Base-by-base conservation (phyloP, 2,113 vertebrate genomes). In the Pseudorasbora parva region DNA sequence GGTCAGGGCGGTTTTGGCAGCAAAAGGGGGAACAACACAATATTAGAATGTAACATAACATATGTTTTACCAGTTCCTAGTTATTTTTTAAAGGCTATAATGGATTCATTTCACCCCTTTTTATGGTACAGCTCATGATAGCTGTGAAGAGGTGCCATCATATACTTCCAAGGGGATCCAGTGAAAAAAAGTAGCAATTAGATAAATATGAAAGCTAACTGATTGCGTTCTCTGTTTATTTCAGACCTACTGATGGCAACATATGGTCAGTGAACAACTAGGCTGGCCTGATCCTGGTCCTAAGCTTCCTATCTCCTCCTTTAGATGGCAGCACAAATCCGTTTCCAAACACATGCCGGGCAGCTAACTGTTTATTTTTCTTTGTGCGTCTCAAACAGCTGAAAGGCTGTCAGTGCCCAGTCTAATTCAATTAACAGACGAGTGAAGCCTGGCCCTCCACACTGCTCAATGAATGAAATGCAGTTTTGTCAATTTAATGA, bases 361-460 rank as follows among this genome's bases (percentile, higher is more conserved):
- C 25, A 4, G 8, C 30, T 14, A 62, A 69, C 19, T 0, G 23
- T 66, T 66, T 49, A 49, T 80, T 80, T 49, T 49, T 57, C 8
- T 25, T 33, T 27, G 45, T 8, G 41, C 5, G 14, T 59, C 54
- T 77, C 49, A 54, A 7, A 78, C 33, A 49, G 73, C 78, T 57
- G 59, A 75, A 60, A 79, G 37, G 30, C 74, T 66, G 56, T 71
- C 62, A 73, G 19, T 56, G 69, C 71, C n/a, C 76, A 57, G 59
- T 57, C 54, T 83, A 62, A 86, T 83, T 83, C 54, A 82, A 73
- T 82, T 86, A 86, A 56, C 68, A 72, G 69, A 62, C 43, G 33
- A 77, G 10, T 49, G 56, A 30, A 78, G 56, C 71, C n/a, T 74
- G 57, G 80, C 64, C 77, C 45, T 64, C n/a, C 23, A 62, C 74